These are phyloP conservation scores for Amblyjoppa proteus DNA, from an alignment of 2,888 invertebrate species.

Conservation along the genomic window DNA sequence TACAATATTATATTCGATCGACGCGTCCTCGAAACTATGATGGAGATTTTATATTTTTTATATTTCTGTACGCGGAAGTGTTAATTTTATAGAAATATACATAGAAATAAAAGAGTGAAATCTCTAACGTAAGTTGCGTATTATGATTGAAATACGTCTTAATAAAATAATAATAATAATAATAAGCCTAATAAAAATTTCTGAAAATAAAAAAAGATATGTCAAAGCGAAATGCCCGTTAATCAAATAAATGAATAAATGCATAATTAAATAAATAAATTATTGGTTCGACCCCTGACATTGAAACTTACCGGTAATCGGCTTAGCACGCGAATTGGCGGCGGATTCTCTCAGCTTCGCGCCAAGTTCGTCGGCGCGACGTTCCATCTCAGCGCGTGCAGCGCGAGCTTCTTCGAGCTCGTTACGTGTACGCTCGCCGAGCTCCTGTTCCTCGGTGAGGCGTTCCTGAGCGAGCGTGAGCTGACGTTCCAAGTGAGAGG, in stretches of 20 bases:
- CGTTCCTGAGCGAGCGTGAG: constrained; percentile 89
- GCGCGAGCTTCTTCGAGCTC: constrained; percentile 88
- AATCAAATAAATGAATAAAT: too few species aligned
- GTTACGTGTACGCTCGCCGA: constrained; percentile 88
- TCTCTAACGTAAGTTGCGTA: background rate
- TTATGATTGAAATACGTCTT: background rate
- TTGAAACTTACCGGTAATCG: constrained; percentile 75
- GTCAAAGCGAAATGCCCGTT: background rate
- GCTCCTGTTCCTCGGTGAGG: constrained; percentile 90
- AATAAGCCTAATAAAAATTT: too few species aligned
- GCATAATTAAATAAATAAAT: too few species aligned
- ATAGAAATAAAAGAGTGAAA: background rate
- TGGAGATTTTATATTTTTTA: too few species aligned
- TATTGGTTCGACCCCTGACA: too few species aligned
- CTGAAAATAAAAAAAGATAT: background rate
- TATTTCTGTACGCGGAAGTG: too few species aligned
- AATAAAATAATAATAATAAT: too few species aligned
- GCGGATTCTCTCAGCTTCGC: constrained; percentile 88
- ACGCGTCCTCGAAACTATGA: too few species aligned
- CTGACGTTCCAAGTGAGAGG: constrained; percentile 90
- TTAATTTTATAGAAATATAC: too few species aligned
- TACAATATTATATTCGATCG: background rate
- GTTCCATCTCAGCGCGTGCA: constrained; percentile 88
- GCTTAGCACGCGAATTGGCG: constrained; percentile 78
- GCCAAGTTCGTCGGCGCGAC: constrained; percentile 89